These are phyloP conservation scores for Colistium nudipinnis DNA, from an alignment of 2,113 vertebrate genomes.

Conservation along the genomic window DNA sequence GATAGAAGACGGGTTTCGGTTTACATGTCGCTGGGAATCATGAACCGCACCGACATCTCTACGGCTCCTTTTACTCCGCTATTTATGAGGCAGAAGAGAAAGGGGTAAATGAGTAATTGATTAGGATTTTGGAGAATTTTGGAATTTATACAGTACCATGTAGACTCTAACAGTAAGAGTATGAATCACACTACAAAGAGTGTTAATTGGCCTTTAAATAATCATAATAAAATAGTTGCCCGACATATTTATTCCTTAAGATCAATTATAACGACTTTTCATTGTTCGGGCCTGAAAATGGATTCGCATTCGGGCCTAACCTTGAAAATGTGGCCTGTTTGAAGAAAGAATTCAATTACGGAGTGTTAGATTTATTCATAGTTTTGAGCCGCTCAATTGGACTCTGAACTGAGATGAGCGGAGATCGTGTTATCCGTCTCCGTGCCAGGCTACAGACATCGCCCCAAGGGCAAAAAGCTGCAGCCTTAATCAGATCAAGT, in stretches of 20 bases:
- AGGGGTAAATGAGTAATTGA: neutral
- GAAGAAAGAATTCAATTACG: conserved; percentile 77
- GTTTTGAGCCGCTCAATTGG: conserved; percentile 70
- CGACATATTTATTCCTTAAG: conserved; percentile 28
- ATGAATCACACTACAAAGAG: conserved; percentile 22
- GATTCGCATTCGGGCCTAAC: conserved; percentile 69
- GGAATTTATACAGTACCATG: conserved; percentile 13
- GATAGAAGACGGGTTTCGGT: conserved; percentile 32
- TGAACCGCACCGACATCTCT: conserved; percentile 39
- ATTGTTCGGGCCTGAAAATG: conserved; percentile 56
- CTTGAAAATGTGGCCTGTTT: conserved; percentile 70
- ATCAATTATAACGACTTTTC: conserved; percentile 48
- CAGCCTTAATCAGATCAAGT: conserved; percentile 71
- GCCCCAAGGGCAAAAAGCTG: conserved; percentile 70
- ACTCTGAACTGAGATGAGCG: conserved; percentile 56
- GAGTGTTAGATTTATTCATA: conserved; percentile 73
- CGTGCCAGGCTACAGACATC: conserved; percentile 49
- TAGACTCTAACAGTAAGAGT: conserved; percentile 14
- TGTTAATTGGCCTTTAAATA: conserved; percentile 28
- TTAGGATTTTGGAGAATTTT: too few species aligned
- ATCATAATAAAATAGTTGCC: neutral
- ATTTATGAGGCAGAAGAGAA: conserved; percentile 10
- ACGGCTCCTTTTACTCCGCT: conserved; percentile 10
- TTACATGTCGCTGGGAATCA: neutral
- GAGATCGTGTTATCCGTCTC: conserved; percentile 62